Conservation (phyloP, 2,113 vertebrate species). For the Strix aluco region DNA sequence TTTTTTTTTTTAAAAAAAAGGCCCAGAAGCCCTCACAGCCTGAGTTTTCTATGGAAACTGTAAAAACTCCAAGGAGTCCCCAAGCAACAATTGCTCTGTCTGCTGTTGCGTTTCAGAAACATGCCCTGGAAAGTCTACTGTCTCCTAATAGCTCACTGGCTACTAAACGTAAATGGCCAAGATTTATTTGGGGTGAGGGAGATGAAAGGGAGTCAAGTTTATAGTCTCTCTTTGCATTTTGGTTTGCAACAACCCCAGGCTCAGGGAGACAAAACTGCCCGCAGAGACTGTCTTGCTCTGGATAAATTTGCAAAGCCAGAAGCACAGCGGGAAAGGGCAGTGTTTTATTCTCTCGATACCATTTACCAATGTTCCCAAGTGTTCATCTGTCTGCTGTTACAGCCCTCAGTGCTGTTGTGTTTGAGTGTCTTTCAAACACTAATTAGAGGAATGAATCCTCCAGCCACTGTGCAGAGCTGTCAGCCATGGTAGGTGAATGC, state of each 20-base stretch:
- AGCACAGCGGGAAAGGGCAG: not conserved
- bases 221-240: not conserved
- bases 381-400: not conserved
- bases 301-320: not conserved
- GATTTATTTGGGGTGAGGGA: constrained; percentile 26
- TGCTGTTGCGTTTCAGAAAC: not conserved
- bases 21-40: not conserved
- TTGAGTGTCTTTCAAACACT: not conserved
- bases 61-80: constrained; percentile 8
- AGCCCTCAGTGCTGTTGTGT: not conserved
- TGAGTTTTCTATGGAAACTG: constrained; percentile 23
- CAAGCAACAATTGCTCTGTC: constrained; percentile 12
- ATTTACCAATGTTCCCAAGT: not conserved
- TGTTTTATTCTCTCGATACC: not conserved
- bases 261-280: not conserved
- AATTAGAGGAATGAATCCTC: not conserved
- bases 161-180: not conserved
- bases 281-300: not conserved
- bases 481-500: not conserved
- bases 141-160: constrained; percentile 19
- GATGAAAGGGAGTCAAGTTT: constrained; percentile 19
- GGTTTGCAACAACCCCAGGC: not conserved
- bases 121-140: constrained; percentile 3
- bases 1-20: not conserved
- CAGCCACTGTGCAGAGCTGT: not conserved